A percentile compares a stretch with the other conserved stretches of the same genome.
phyloP scores from a whole-genome alignment of 2,888 invertebrate genomes.

The Achlya flavicornis region DNA sequence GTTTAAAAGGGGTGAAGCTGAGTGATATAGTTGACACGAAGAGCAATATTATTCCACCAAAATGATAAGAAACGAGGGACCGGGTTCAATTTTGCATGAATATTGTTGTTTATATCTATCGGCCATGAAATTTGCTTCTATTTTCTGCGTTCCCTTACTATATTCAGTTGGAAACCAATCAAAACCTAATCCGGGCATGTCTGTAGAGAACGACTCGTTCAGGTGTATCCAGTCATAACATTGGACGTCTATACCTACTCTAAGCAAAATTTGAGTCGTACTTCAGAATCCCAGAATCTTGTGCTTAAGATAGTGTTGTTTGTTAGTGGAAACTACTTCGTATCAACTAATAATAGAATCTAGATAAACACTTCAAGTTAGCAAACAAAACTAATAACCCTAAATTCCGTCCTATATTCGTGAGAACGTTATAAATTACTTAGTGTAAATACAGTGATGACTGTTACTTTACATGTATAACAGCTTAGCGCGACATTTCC shows the following conservation, averaged over 20 bases:
- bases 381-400: background rate
- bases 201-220: background rate
- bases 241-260: background rate
- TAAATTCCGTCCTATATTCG: background rate
- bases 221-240: background rate
- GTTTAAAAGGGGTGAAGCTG: slow-evolving; percentile 40
- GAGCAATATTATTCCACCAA: slow-evolving; percentile 15
- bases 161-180: slow-evolving; percentile 4
- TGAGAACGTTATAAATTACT: background rate
- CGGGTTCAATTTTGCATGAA: slow-evolving; percentile 17
- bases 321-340: background rate
- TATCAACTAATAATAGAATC: background rate
- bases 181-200: background rate
- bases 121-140: background rate
- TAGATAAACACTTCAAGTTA: background rate
- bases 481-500: slow-evolving; percentile 30
- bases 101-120: slow-evolving; percentile 11
- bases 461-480: slow-evolving; percentile 18
- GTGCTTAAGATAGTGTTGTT: background rate
- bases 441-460: slow-evolving; percentile 9
- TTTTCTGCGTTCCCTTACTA: slow-evolving; percentile 1
- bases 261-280: background rate
- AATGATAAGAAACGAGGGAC: slow-evolving; percentile 16
- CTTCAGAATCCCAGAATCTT: background rate
- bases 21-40: slow-evolving; percentile 43